Conservation (phyloP, 2,113 vertebrate genomes). For the Redunca redunca region DNA sequence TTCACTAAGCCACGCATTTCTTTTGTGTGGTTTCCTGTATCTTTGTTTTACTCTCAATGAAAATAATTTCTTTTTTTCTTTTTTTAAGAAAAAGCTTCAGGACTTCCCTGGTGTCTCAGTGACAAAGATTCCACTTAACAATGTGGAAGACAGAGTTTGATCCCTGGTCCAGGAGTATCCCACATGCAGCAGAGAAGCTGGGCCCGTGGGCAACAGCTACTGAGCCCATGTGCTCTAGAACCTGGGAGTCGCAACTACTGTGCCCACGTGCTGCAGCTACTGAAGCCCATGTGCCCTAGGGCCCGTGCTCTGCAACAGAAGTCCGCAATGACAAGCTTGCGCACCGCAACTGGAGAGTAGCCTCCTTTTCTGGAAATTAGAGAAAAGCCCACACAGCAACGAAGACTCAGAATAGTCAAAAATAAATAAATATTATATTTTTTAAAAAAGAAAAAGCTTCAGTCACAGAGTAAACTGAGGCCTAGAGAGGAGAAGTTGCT, state of each 20-base stretch:
- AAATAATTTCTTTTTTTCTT: background rate
- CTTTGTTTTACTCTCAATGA: background rate
- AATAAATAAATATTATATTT: background rate
- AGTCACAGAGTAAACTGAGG: background rate
- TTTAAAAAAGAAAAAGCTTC: background rate
- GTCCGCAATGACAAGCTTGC: accelerated
- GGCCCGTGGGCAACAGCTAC: background rate
- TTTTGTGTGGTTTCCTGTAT: background rate
- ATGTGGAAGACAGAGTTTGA: background rate
- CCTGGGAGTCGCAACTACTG: background rate
- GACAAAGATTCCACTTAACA: background rate
- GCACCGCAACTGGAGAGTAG: accelerated
- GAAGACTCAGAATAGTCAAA: background rate
- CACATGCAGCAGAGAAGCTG: background rate
- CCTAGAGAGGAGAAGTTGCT: background rate
- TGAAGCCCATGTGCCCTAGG: background rate
- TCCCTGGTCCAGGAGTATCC: background rate
- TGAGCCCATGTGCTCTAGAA: background rate
- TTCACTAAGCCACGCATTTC: background rate
- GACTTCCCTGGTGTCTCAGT: background rate
- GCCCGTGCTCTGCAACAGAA: background rate
- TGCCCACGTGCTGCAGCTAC: background rate
- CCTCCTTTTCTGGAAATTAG: background rate
- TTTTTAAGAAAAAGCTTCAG: background rate
- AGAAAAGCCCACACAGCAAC: background rate